These are phyloP conservation scores for Sclerurus mexicanus DNA, from an alignment of 2,113 vertebrate species.

Conservation along the genomic window DNA sequence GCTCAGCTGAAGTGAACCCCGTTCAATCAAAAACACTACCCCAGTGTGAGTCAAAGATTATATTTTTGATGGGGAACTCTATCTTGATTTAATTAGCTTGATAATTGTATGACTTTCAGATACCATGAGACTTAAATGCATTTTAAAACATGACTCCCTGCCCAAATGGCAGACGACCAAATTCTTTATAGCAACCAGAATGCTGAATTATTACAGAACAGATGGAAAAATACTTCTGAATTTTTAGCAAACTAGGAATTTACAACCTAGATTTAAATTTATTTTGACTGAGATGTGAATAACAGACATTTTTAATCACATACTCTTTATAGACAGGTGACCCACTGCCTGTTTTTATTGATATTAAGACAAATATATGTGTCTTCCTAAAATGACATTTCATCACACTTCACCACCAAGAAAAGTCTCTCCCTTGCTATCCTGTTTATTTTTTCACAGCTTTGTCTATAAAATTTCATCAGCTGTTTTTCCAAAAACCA, in stretches of 20 bases:
- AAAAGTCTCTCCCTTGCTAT: background rate
- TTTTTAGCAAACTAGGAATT: constrained; percentile 53
- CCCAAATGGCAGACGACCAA: constrained; percentile 50
- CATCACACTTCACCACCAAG: background rate
- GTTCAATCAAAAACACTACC: background rate
- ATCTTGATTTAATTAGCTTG: constrained; percentile 49
- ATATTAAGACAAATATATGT: background rate
- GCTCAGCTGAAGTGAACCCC: background rate
- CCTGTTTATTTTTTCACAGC: constrained; percentile 18
- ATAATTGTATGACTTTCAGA: constrained; percentile 43
- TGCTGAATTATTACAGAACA: constrained; percentile 65
- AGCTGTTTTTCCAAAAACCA: background rate
- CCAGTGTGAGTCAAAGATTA: background rate
- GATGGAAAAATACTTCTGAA: constrained; percentile 63
- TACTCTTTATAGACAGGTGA: constrained; percentile 34
- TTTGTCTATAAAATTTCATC: constrained; percentile 25
- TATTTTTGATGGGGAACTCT: constrained; percentile 6
- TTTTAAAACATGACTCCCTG: constrained; percentile 20
- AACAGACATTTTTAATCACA: constrained; percentile 43
- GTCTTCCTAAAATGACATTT: background rate
- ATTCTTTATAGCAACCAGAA: constrained; percentile 52
- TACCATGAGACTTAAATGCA: background rate
- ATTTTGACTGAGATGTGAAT: constrained; percentile 28
- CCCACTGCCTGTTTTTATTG: background rate
- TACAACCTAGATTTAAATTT: constrained; percentile 41